A percentile compares a stretch with the other conserved stretches of the same genome.
Evolutionary conservation across 1,140 invertebrate species (phyloP).

Genomic region (Brachionus paranguensis): DNA sequence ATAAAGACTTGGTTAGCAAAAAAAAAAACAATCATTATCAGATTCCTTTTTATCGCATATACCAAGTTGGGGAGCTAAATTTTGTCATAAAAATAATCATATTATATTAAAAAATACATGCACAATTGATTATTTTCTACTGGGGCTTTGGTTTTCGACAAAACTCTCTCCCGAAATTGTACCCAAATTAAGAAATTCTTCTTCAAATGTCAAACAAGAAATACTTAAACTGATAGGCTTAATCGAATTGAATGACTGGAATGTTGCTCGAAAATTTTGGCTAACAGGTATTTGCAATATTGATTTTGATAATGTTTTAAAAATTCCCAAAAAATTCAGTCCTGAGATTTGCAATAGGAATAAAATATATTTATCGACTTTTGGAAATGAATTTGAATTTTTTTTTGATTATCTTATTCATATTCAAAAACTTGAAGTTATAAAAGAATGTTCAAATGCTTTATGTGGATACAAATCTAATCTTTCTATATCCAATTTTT

Average conservation of each 20-base stretch:
- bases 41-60: not conserved
- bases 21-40: not conserved
- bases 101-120: too few species aligned
- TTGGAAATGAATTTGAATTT: not conserved
- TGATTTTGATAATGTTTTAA: not conserved
- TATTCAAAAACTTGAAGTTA: not conserved
- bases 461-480: not conserved
- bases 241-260: not conserved
- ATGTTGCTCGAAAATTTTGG: not conserved
- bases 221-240: not conserved
- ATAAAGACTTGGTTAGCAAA: not conserved
- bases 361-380: not conserved
- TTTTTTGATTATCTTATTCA: constrained; percentile 9
- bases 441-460: not conserved
- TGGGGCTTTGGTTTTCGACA: not conserved
- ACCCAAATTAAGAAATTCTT: not conserved
- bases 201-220: not conserved
- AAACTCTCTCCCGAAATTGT: not conserved
- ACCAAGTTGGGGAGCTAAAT: too few species aligned
- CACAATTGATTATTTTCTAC: too few species aligned
- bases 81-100: too few species aligned
- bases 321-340: not conserved
- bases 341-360: not conserved
- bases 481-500: not conserved
- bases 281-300: not conserved